phyloP scores from a whole-genome alignment of 2,113 vertebrate genomes.

The Pterocles burchelli region DNA sequence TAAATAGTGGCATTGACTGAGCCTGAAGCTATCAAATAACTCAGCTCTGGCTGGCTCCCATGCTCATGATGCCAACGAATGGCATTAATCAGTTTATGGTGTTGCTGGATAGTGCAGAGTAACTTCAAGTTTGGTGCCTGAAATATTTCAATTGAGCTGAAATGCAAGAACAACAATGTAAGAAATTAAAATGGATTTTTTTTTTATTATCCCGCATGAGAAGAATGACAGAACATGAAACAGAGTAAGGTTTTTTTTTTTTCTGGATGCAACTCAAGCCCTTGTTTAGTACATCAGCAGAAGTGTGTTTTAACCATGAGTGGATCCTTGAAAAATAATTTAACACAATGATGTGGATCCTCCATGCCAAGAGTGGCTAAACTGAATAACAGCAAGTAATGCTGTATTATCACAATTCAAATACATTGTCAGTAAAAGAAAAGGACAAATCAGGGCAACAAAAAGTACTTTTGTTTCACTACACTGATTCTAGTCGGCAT shows the following conservation, averaged over 20 bases:
- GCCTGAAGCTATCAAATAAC: constrained; percentile 88
- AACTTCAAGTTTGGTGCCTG: constrained; percentile 81
- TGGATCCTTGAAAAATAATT: neutral
- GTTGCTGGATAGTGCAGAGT: constrained; percentile 92
- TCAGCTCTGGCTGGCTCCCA: constrained; percentile 75
- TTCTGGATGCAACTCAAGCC: neutral
- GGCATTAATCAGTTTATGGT: constrained; percentile 94
- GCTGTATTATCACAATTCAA: neutral
- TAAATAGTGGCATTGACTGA: constrained; percentile 91
- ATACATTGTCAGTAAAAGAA: neutral
- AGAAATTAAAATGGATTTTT: neutral
- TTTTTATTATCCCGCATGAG: neutral
- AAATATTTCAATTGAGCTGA: constrained; percentile 90
- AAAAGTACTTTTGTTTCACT: neutral
- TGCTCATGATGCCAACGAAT: constrained; percentile 90
- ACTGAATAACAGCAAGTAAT: neutral
- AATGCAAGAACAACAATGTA: constrained; percentile 14
- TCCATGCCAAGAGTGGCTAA: neutral
- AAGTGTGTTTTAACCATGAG: neutral
- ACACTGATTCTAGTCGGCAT: neutral
- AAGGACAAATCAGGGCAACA: neutral
- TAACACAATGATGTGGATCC: neutral
- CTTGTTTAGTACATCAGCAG: neutral
- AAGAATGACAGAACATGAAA: neutral
- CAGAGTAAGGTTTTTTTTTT: neutral